Percentiles rank a stretch among this genome's conserved stretches.
Conservation (phyloP, 2,113 vertebrate species). For the Grus americana region DNA sequence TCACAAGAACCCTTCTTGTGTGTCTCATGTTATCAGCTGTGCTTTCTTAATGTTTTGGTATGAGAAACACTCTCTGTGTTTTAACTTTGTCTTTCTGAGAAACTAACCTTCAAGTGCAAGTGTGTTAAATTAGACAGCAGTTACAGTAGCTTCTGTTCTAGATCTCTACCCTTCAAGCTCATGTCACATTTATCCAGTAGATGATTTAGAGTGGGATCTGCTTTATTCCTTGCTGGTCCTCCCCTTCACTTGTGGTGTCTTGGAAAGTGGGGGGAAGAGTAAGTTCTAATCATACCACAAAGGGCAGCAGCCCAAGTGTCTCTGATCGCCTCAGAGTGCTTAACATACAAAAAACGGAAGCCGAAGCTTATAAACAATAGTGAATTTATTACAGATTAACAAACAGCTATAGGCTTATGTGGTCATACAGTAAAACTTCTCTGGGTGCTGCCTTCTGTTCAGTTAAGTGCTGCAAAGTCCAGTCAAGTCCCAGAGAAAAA, state of each 20-base stretch:
- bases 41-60: not conserved
- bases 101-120: not conserved
- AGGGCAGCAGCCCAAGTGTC: not conserved
- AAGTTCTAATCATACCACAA: not conserved
- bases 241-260: not conserved
- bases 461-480: slow-evolving; percentile 27
- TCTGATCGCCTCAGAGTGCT: slow-evolving; percentile 5
- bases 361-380: slow-evolving; percentile 30
- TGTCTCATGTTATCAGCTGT: not conserved
- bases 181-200: not conserved
- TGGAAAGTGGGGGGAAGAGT: not conserved
- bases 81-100: not conserved
- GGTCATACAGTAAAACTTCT: slow-evolving; percentile 14
- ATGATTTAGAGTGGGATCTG: not conserved
- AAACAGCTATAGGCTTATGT: not conserved
- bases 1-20: not conserved
- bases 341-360: slow-evolving; percentile 1
- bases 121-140: not conserved
- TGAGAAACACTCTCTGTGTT: not conserved
- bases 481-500: not conserved
- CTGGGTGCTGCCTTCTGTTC: not conserved
- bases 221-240: not conserved
- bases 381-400: slow-evolving; percentile 28
- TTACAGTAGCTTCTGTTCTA: not conserved
- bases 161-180: not conserved